Percentiles rank a stretch among this genome's conserved stretches.
These are phyloP conservation scores for Anguilla japonica DNA, from an alignment of 2,113 vertebrate genomes.

Conservation along the genomic window DNA sequence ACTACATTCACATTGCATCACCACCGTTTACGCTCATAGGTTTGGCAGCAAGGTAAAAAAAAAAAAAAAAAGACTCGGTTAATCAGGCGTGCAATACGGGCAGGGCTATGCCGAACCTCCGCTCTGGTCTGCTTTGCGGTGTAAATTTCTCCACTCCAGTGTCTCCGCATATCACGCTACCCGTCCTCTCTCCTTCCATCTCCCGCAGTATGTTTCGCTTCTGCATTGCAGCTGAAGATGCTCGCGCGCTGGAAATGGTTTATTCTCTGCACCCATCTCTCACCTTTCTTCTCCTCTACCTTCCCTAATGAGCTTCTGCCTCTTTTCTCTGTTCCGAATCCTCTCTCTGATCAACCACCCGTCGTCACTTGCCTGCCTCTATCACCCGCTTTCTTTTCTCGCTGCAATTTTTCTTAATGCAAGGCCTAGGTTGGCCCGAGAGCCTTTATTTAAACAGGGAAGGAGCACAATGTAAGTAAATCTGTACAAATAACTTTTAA, in stretches of 20 bases:
- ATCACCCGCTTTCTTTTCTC: no score
- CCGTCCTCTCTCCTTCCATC: not conserved
- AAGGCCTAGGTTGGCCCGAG: not conserved
- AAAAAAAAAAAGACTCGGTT: not conserved
- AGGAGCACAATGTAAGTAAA: not conserved
- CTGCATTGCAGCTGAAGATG: constrained; percentile 34
- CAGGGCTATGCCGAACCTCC: not conserved
- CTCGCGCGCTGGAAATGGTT: not conserved
- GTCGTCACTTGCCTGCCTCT: no score
- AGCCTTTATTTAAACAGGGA: not conserved
- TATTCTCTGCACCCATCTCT: not conserved
- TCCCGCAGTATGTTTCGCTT: not conserved
- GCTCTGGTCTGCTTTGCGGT: not conserved
- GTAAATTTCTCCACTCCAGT: not conserved
- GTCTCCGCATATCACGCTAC: not conserved
- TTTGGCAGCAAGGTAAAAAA: not conserved
- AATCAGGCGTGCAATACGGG: not conserved
- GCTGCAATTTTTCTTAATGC: no score
- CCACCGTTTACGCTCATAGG: not conserved
- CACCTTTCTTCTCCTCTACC: not conserved
- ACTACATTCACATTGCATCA: not conserved
- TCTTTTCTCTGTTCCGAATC: not conserved
- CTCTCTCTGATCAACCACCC: no score
- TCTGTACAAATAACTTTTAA: not conserved
- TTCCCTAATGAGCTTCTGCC: not conserved